Conservation (phyloP, 1,140 invertebrate genomes). For the Copidosoma floridanum region DNA sequence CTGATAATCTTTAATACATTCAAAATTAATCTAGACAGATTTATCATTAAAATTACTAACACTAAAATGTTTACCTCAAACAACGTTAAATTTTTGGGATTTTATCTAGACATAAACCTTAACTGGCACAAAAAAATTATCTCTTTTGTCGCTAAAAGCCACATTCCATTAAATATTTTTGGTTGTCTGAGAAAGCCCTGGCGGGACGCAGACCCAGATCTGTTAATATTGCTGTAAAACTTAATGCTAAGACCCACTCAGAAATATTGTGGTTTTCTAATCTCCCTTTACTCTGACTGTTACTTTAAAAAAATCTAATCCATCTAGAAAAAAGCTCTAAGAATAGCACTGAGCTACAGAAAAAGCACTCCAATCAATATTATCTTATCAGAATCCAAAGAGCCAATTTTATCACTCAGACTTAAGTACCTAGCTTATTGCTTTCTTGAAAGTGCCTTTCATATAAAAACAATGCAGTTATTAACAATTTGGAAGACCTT, state of each 20-base stretch:
- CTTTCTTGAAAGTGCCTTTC: background rate
- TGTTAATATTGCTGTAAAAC: constrained; percentile 21
- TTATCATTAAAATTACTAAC: constrained; percentile 11
- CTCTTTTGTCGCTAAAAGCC: constrained; percentile 9
- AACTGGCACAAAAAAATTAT: constrained; percentile 25
- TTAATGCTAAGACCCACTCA: constrained; percentile 22
- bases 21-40: background rate
- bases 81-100: constrained; percentile 27
- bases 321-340: background rate
- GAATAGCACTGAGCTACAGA: background rate
- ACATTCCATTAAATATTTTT: constrained; percentile 20
- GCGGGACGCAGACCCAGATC: constrained; percentile 28
- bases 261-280: constrained; percentile 19
- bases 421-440: background rate
- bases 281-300: background rate
- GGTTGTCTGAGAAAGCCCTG: constrained; percentile 27
- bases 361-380: background rate
- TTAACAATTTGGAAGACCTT: background rate
- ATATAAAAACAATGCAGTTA: background rate
- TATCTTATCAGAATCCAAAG: constrained; percentile 5
- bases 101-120: constrained; percentile 23
- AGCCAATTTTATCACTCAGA: background rate
- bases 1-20: constrained; percentile 31
- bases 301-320: background rate
- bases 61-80: background rate